Conservation (phyloP, 2,888 invertebrate genomes). For the Terebella lapidaria region DNA sequence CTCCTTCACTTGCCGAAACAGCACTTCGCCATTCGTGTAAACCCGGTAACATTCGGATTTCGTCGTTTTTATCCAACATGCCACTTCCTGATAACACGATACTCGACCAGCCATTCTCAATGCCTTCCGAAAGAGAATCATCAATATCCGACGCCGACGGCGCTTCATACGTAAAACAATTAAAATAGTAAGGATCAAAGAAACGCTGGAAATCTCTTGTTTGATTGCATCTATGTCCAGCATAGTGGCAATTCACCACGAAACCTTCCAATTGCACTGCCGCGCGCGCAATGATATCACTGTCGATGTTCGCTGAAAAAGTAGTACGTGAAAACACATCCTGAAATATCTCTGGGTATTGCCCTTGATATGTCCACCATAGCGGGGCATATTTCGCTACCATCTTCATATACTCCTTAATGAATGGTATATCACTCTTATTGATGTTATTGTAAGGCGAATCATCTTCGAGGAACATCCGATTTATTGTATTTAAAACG, state of each 20-base stretch:
- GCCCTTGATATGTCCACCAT: conserved; percentile 20
- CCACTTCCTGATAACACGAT: conserved; percentile 22
- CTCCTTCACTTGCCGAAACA: conserved; percentile 24
- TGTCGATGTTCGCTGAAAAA: conserved; percentile 21
- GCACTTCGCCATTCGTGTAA: conserved; percentile 23
- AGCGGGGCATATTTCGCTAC: conserved; percentile 21
- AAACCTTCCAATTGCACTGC: conserved; percentile 24
- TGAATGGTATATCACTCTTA: conserved; percentile 16
- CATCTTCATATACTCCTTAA: conserved; percentile 19
- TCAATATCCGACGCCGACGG: conserved; percentile 13
- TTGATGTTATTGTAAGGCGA: conserved; percentile 22
- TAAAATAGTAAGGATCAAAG: conserved; percentile 26
- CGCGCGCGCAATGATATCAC: conserved; percentile 17
- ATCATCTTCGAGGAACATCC: conserved; percentile 22
- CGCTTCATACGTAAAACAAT: conserved; percentile 24
- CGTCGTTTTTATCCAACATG: conserved; percentile 23
- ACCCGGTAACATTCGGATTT: conserved; percentile 24
- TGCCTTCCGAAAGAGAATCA: conserved; percentile 22
- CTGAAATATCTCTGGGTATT: conserved; percentile 20
- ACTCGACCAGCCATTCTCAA: conserved; percentile 27
- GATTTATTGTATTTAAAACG: conserved; percentile 23
- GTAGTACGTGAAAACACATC: conserved; percentile 25
- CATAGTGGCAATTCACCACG: conserved; percentile 23
- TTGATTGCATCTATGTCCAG: conserved; percentile 19
- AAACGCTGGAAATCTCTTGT: conserved; percentile 17